These are phyloP conservation scores for Ahaetulla prasina DNA, from an alignment of 2,113 vertebrate species.

Conservation along the genomic window DNA sequence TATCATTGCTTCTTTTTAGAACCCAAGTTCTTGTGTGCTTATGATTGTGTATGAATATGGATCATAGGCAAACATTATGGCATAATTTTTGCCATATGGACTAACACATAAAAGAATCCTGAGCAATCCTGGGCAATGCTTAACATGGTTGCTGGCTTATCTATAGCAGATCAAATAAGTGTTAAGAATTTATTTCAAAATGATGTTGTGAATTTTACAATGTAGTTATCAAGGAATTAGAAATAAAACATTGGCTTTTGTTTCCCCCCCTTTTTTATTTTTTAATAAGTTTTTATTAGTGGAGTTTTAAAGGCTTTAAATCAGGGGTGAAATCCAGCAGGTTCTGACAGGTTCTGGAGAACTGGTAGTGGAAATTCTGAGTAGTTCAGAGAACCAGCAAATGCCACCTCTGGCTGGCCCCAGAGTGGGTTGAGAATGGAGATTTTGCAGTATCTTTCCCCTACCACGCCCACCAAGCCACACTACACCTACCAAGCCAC, in stretches of 20 bases:
- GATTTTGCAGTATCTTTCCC: too few relatives aligned
- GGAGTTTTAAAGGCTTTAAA: background rate
- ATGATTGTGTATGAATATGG: background rate
- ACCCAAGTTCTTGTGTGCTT: background rate
- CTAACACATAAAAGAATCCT: background rate
- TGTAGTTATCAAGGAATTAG: background rate
- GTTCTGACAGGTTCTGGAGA: too few relatives aligned
- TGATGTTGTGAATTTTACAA: background rate
- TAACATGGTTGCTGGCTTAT: background rate
- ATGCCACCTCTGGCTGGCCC: too few relatives aligned
- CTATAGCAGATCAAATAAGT: background rate
- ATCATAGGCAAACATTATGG: background rate
- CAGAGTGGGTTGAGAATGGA: too few relatives aligned
- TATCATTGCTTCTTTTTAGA: too few relatives aligned
- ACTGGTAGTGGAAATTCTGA: too few relatives aligned
- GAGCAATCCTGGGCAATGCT: background rate
- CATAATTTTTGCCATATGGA: background rate
- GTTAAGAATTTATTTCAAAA: background rate
- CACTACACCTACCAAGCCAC: too few relatives aligned
- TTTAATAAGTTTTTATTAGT: background rate
- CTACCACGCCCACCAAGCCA: too few relatives aligned
- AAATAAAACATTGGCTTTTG: background rate
- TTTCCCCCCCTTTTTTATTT: background rate
- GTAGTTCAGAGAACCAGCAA: too few relatives aligned
- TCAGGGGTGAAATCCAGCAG: too few relatives aligned